These are phyloP conservation scores for Corythoichthys intestinalis DNA, from an alignment of 2,113 vertebrate species.

Conservation along the genomic window DNA sequence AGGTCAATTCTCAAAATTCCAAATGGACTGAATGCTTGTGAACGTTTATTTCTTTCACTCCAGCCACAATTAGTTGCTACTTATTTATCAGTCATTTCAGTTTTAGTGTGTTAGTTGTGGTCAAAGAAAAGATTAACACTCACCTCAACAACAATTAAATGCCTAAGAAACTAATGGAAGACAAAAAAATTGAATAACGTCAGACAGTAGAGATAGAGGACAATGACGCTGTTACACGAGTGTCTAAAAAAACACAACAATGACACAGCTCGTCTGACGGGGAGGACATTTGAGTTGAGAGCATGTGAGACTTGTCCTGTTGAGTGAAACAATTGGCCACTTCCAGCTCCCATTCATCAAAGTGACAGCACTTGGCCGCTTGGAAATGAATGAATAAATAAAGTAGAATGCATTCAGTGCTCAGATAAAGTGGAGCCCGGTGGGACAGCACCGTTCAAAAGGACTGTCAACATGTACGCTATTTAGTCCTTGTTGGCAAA, in stretches of 20 bases:
- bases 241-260: conserved; percentile 16
- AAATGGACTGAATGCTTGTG: too few relatives aligned
- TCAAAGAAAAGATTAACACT: too few relatives aligned
- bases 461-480: conserved; percentile 38
- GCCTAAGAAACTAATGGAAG: too few relatives aligned
- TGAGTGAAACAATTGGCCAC: conserved; percentile 63
- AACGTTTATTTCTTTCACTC: too few relatives aligned
- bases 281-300: conserved; percentile 59
- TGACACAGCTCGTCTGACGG: conserved; percentile 30
- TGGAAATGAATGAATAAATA: conserved; percentile 72
- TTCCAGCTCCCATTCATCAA: conserved; percentile 69
- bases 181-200: too few relatives aligned
- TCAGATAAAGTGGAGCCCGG: conserved; percentile 60
- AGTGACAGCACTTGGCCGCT: conserved; percentile 65
- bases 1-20: too few relatives aligned
- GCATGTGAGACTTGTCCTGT: conserved; percentile 52
- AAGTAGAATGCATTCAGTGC: conserved; percentile 56
- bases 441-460: conserved; percentile 37
- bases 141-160: too few relatives aligned
- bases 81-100: too few relatives aligned
- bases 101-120: too few relatives aligned
- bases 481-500: conserved; percentile 39
- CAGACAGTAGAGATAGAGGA: not conserved
- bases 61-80: too few relatives aligned
- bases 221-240: not conserved